Percentiles rank a stretch among this genome's conserved stretches.
These are phyloP conservation scores for Oligia latruncula DNA, from an alignment of 2,888 invertebrate species.

Conservation along the genomic window DNA sequence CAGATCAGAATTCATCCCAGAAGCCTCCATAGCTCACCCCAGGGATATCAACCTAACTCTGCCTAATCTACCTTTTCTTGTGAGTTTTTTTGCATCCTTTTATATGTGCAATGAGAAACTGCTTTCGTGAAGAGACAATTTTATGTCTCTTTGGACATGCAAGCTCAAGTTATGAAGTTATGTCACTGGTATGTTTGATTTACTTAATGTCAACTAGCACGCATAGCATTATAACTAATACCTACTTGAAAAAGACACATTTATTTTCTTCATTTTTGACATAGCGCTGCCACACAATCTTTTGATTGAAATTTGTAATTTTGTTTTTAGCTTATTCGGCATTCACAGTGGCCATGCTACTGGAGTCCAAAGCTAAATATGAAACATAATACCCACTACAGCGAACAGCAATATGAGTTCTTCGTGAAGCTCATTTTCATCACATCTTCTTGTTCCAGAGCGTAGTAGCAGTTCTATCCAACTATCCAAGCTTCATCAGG, in stretches of 20 bases:
- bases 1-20: slow-evolving; percentile 89
- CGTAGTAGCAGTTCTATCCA: slow-evolving; percentile 84
- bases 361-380: neutral
- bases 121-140: neutral
- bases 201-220: neutral
- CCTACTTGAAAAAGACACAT: neutral
- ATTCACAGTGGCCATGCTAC: neutral
- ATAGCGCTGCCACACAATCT: neutral
- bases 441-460: slow-evolving; percentile 48
- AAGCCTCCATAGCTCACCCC: slow-evolving; percentile 92
- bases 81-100: slow-evolving; percentile 79
- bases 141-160: neutral
- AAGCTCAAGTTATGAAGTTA: neutral
- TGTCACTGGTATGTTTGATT: neutral
- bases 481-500: slow-evolving; percentile 89
- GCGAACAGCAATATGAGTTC: neutral
- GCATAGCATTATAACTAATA: neutral
- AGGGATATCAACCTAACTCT: slow-evolving; percentile 90
- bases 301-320: neutral
- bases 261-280: neutral
- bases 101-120: neutral
- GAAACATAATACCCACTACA: neutral
- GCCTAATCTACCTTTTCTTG: slow-evolving; percentile 93
- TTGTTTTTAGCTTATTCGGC: neutral
- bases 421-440: neutral